Conservation (phyloP, 2,888 invertebrate species). For the Ametastegia equiseti region DNA sequence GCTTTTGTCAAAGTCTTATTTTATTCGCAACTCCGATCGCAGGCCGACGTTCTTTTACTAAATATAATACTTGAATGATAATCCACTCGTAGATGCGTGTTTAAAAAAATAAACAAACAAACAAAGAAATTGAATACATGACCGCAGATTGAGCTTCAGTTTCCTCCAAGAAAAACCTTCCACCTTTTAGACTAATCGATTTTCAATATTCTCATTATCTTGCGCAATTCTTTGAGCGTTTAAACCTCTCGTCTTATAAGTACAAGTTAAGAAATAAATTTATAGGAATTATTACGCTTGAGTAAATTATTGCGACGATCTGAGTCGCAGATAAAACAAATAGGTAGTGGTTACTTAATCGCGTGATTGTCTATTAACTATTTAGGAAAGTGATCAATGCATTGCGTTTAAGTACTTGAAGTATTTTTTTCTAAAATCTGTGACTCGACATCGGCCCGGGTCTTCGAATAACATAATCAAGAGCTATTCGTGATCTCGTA, state of each 20-base stretch:
- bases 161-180: too few relatives aligned
- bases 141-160: background rate
- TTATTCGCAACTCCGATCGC: too few relatives aligned
- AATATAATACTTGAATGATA: background rate
- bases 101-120: too few relatives aligned
- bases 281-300: too few relatives aligned
- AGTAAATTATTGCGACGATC: too few relatives aligned
- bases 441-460: background rate
- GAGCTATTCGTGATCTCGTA: background rate
- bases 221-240: background rate
- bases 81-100: background rate
- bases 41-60: background rate
- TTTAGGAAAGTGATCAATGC: too few relatives aligned
- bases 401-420: too few relatives aligned
- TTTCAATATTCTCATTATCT: background rate
- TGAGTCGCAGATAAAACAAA: too few relatives aligned
- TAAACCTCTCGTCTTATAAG: background rate
- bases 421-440: too few relatives aligned
- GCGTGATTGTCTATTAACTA: too few relatives aligned
- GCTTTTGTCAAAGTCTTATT: background rate
- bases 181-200: too few relatives aligned
- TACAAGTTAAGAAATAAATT: background rate
- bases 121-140: background rate
- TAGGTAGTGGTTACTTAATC: too few relatives aligned
- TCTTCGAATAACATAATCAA: background rate